Percentiles rank a stretch among this genome's conserved stretches.
Conservation (phyloP, 2,113 vertebrate genomes). For the Xenopus borealis region DNA sequence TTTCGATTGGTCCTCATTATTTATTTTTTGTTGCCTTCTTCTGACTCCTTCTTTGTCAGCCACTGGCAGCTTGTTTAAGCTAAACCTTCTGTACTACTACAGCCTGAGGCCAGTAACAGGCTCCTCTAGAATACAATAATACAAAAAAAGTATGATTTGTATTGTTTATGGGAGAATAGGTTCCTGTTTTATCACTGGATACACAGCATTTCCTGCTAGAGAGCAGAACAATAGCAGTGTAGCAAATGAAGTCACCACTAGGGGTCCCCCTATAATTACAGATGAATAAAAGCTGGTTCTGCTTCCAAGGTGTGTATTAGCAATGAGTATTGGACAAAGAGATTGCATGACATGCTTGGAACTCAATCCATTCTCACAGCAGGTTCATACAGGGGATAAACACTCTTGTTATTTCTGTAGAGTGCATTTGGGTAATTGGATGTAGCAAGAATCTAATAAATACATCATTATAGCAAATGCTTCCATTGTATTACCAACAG, state of each 20-base stretch:
- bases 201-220: too few species aligned
- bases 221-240: neutral
- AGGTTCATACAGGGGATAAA: constrained; percentile 26
- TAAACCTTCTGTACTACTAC: too few species aligned
- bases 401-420: constrained; percentile 1
- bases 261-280: neutral
- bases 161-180: too few species aligned
- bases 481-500: neutral
- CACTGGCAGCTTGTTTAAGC: too few species aligned
- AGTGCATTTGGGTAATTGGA: constrained; percentile 25
- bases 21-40: too few species aligned
- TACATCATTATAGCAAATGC: constrained; percentile 1
- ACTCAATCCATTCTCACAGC: constrained; percentile 13
- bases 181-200: too few species aligned
- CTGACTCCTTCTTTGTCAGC: too few species aligned
- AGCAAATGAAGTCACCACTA: constrained; percentile 7
- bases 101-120: too few species aligned
- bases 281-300: neutral
- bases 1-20: too few species aligned
- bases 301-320: neutral
- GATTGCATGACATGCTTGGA: constrained; percentile 17
- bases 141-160: too few species aligned
- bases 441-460: constrained; percentile 16
- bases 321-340: neutral
- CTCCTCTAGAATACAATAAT: too few species aligned